Base-by-base conservation (phyloP, 2,888 invertebrate species). In the Thysanoteuthis rhombus region DNA sequence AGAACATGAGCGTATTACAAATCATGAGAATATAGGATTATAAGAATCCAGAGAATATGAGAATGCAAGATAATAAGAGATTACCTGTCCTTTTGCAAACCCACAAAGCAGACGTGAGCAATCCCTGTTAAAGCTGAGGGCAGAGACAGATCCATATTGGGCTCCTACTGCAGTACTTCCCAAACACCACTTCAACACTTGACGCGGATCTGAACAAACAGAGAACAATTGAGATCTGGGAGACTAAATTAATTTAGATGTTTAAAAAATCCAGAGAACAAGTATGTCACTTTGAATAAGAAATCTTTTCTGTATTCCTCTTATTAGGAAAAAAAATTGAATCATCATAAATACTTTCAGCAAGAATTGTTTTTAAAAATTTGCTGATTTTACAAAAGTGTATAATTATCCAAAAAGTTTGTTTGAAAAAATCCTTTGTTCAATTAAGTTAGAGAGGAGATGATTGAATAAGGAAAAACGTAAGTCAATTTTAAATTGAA, bases 111-210 rank as follows among this genome's bases (percentile, higher is more conserved):
- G 97, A 94, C 99, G 98, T 16, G 98, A 98, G 94, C 98, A 98
- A 96, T 99, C 99, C 94, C 98, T 97, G 97, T 99, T 99, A 96
- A 99, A 99, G 75, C 98, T 98, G 94, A 99, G 97, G 91, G 97
- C 97, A 19, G 98, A 97, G 22, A 98, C 98, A 32, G 97, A 97
- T 4, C 98, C 98, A 95, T 97, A 97, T 95, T 98, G 98, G 16
- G 98, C 98, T 28, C 98, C 98, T 0, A 98, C 98, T 40, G 96
- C 97, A 91, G 97, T 96, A 93, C 96, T 97, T 94, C 98, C 98
- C 95, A 98, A 97, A 95, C 98, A 99, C 99, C 99, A 99, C 96
- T 98, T 98, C 95, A 99, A 97, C 25, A 98, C 98, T 97, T 99
- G 99, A 90, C 98, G 96, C 1, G 97, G 96, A 94, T 97, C 97